phyloP scores from a whole-genome alignment of 2,113 vertebrate genomes.

The Myocastor coypus region DNA sequence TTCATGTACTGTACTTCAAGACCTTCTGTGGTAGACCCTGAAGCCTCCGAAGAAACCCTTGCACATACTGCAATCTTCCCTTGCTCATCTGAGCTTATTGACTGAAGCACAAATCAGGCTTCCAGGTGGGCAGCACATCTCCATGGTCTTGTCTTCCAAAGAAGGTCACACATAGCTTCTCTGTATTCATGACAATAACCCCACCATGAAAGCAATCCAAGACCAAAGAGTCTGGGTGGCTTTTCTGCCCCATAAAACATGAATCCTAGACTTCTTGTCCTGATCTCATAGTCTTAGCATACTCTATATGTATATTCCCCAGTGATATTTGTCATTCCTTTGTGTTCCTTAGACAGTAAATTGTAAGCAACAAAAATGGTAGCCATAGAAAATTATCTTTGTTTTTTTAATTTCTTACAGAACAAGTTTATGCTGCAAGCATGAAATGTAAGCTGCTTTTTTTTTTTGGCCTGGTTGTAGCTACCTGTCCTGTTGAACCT shows the following conservation, averaged over 20 bases:
- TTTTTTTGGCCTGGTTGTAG: neutral
- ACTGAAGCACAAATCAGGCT: neutral
- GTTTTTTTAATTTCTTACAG: neutral
- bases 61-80: neutral
- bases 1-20: neutral
- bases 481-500: neutral
- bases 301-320: fast-evolving
- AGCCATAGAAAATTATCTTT: neutral
- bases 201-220: fast-evolving
- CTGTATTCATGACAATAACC: neutral
- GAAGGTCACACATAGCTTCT: neutral
- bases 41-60: fast-evolving
- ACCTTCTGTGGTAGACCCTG: neutral
- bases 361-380: neutral
- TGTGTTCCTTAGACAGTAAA: neutral
- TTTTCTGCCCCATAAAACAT: neutral
- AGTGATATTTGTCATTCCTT: neutral
- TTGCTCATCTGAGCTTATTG: neutral
- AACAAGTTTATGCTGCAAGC: neutral
- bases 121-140: neutral
- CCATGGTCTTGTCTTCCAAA: neutral
- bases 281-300: neutral
- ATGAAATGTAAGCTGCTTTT: neutral
- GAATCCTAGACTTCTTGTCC: neutral
- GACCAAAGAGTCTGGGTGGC: fast-evolving